Evolutionary conservation across 2,113 vertebrate genomes (phyloP).

Genomic region (Nicator chloris): DNA sequence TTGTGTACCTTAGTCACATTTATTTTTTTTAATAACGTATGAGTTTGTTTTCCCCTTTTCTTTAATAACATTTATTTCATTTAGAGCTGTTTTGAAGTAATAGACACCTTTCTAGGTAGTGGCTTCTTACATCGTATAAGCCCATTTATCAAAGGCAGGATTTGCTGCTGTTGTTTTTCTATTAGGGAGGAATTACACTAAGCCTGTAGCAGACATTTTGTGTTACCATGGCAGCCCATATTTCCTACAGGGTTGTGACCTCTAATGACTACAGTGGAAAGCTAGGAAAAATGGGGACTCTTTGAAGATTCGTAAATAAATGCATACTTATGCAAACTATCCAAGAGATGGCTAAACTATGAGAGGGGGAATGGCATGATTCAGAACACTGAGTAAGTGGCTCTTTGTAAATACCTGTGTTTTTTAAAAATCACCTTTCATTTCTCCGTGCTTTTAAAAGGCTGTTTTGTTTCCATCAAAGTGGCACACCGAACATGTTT

Average conservation of each 20-base stretch:
- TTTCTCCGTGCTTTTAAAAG: constrained; percentile 58
- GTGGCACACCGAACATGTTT: not conserved
- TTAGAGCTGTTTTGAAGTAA: constrained; percentile 52
- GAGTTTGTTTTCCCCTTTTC: not conserved
- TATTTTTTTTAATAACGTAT: not conserved
- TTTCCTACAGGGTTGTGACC: constrained; percentile 98
- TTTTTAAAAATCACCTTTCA: constrained; percentile 63
- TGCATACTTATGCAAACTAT: constrained; percentile 92
- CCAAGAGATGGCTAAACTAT: constrained; percentile 53
- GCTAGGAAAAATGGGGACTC: constrained; percentile 87
- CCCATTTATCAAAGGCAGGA: constrained; percentile 93
- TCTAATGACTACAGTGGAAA: constrained; percentile 97
- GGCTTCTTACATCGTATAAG: constrained; percentile 84
- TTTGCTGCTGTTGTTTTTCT: constrained; percentile 99
- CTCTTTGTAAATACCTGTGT: constrained; percentile 60
- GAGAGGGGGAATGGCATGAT: constrained; percentile 22
- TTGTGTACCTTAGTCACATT: not conserved
- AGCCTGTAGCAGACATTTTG: constrained; percentile 96
- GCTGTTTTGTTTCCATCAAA: constrained; percentile 60
- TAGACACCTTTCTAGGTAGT: constrained; percentile 84
- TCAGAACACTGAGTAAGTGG: constrained; percentile 43
- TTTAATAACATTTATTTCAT: constrained; percentile 36
- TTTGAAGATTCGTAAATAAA: constrained; percentile 95
- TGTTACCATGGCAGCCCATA: constrained; percentile 97
- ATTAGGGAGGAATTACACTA: constrained; percentile 96